Evolutionary conservation across 2,888 invertebrate genomes (phyloP).

Genomic region (Drosophila birchii): DNA sequence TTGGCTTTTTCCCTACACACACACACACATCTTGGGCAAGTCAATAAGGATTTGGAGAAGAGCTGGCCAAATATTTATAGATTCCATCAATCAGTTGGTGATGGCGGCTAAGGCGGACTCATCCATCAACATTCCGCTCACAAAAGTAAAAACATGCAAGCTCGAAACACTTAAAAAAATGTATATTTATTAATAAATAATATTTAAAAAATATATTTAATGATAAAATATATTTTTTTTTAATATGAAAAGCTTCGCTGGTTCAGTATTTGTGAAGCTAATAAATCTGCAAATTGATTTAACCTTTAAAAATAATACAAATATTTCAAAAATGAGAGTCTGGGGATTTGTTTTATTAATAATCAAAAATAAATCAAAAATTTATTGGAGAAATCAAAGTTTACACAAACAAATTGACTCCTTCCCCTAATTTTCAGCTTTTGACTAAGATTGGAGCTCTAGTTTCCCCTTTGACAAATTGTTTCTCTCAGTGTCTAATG

Average conservation of each 20-base stretch:
- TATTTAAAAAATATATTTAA: neutral
- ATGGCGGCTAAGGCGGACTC: neutral
- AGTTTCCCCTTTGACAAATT: neutral
- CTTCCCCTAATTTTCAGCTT: no score
- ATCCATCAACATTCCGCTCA: slow-evolving; percentile 34
- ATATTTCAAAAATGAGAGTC: no score
- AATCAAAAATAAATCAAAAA: no score
- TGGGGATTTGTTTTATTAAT: no score
- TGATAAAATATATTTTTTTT: no score
- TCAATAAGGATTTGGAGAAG: slow-evolving; percentile 15
- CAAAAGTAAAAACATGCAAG: neutral
- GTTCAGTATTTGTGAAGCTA: no score
- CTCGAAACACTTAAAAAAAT: neutral
- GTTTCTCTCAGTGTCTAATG: neutral
- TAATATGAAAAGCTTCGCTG: no score
- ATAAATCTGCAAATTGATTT: no score
- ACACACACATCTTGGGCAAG: neutral
- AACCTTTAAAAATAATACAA: no score
- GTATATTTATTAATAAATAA: neutral
- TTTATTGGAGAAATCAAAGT: no score
- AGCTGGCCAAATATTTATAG: slow-evolving; percentile 30
- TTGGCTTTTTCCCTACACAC: neutral
- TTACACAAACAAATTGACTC: no score
- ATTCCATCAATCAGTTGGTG: slow-evolving; percentile 42
- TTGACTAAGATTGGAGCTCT: no score